Evolutionary conservation across 1,140 invertebrate genomes (phyloP).

Genomic region (Pseudomyrmex gracilis): DNA sequence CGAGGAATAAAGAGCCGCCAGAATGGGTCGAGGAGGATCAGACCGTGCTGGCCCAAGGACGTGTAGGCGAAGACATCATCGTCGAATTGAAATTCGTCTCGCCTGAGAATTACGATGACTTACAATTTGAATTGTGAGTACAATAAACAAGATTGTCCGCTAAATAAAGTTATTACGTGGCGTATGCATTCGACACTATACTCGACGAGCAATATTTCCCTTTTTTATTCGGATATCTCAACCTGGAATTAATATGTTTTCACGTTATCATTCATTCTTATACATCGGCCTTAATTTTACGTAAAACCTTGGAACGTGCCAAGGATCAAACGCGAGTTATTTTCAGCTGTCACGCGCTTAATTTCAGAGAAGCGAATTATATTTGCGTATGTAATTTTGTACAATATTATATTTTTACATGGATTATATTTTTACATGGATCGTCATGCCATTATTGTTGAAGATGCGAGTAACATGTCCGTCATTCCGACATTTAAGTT

Average conservation of each 20-base stretch:
- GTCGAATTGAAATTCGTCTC: conserved; percentile 76
- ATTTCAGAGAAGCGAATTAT: conserved; percentile 78
- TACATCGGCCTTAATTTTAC: conserved; percentile 70
- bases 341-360: conserved; percentile 77
- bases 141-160: background rate
- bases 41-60: conserved; percentile 72
- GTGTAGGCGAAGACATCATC: conserved; percentile 76
- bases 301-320: conserved; percentile 73
- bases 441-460: conserved; percentile 65
- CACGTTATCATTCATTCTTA: conserved; percentile 69
- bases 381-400: conserved; percentile 72
- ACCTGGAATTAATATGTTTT: conserved; percentile 33
- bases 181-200: no score
- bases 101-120: conserved; percentile 72
- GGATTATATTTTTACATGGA: conserved; percentile 49
- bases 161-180: background rate
- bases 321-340: conserved; percentile 77
- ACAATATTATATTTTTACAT: conserved; percentile 32
- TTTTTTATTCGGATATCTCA: background rate
- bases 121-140: conserved; percentile 81
- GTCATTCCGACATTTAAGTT: background rate
- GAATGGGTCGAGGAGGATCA: conserved; percentile 79
- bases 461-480: conserved; percentile 30
- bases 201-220: background rate
- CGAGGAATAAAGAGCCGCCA: conserved; percentile 69